Conservation (phyloP, 2,797 vertebrate genomes). For the Falco rusticolus region DNA sequence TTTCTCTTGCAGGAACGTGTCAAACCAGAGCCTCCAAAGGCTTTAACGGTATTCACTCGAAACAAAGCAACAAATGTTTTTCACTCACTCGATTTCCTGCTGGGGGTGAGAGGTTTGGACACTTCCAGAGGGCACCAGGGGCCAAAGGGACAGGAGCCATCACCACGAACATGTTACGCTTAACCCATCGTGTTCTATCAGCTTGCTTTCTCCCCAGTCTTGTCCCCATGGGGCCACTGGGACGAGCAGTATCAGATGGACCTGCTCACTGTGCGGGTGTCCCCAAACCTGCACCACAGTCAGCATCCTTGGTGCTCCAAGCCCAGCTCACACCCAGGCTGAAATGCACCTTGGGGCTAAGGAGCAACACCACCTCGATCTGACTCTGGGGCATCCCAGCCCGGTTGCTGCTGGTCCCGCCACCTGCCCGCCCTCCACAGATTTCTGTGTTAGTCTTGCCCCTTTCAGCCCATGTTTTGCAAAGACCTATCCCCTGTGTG, state of each 20-base stretch:
- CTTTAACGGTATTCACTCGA: background rate
- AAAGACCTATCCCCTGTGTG: background rate
- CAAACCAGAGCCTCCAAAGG: background rate
- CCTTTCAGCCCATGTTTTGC: background rate
- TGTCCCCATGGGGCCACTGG: accelerated
- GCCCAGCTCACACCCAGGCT: background rate
- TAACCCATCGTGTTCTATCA: background rate
- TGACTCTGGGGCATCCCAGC: background rate
- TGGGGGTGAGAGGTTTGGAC: background rate
- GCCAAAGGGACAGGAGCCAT: background rate
- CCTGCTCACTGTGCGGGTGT: accelerated
- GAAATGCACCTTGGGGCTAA: background rate
- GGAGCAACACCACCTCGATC: background rate
- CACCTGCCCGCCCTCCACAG: accelerated
- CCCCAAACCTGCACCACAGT: accelerated
- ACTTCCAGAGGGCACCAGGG: background rate
- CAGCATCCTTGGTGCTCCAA: accelerated
- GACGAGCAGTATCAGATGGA: accelerated
- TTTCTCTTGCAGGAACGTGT: background rate
- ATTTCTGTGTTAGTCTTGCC: background rate
- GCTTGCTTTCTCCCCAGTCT: background rate
- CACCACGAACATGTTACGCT: background rate
- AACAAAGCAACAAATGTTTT: slow-evolving; percentile 30
- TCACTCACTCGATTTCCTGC: background rate
- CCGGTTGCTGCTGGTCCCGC: accelerated